These are phyloP conservation scores for Lasioglossum lativentre DNA, from an alignment of 2,888 invertebrate genomes.

Conservation along the genomic window DNA sequence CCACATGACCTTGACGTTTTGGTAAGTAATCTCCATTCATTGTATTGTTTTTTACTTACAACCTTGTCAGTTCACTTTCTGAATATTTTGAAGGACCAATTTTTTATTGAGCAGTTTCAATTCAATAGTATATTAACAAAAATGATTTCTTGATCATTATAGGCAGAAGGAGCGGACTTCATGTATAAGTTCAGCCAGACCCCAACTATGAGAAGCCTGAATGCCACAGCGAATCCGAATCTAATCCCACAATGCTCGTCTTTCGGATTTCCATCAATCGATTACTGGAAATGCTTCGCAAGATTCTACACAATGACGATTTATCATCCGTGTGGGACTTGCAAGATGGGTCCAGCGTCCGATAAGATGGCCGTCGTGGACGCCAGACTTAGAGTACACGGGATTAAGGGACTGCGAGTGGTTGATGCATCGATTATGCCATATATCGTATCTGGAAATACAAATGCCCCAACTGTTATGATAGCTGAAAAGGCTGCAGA, in stretches of 20 bases:
- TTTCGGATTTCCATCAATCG: conserved; percentile 9
- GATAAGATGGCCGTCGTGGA: conserved; percentile 81
- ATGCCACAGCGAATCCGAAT: conserved; percentile 37
- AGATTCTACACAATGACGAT: conserved; percentile 92
- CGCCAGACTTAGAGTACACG: conserved; percentile 88
- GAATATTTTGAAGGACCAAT: not conserved
- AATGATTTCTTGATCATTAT: not conserved
- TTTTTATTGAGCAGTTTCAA: not conserved
- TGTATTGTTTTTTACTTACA: not conserved
- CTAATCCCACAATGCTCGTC: conserved; percentile 28
- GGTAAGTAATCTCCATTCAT: not conserved
- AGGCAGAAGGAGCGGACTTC: not conserved
- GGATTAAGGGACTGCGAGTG: conserved; percentile 89
- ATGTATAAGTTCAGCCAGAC: conserved; percentile 14
- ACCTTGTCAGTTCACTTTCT: not conserved
- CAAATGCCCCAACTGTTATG: conserved; percentile 85
- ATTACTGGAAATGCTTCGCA: conserved; percentile 91
- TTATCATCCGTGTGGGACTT: conserved; percentile 93
- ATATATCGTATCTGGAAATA: conserved; percentile 91
- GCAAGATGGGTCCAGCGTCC: conserved; percentile 90
- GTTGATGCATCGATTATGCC: conserved; percentile 95
- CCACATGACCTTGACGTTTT: conserved; percentile 89
- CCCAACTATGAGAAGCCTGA: conserved; percentile 27
- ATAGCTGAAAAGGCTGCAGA: no score
- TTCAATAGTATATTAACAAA: not conserved